Evolutionary conservation across 2,113 vertebrate genomes (phyloP).

Genomic region (Amia ocellicauda): DNA sequence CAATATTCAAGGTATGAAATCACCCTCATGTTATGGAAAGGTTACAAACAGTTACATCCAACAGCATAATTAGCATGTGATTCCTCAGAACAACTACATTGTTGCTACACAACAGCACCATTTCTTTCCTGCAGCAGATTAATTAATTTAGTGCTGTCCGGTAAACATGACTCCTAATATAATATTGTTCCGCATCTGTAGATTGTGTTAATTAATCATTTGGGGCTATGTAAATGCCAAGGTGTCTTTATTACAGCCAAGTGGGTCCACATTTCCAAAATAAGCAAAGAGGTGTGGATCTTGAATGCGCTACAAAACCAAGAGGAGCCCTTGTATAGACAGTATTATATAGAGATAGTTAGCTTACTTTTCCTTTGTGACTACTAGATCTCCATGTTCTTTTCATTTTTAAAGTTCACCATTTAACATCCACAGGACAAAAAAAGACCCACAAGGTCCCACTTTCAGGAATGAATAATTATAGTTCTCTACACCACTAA

Average conservation of each 20-base stretch:
- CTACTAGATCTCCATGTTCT: too few relatives aligned
- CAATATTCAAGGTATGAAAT: background rate
- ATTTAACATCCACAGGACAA: too few relatives aligned
- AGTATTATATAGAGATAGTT: too few relatives aligned
- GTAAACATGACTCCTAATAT: constrained; percentile 23
- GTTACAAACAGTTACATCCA: background rate
- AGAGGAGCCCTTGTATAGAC: too few relatives aligned
- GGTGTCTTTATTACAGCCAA: constrained; percentile 28
- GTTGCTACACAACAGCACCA: constrained; percentile 8
- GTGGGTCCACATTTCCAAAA: constrained; percentile 26
- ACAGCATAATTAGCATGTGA: background rate
- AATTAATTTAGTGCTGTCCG: constrained; percentile 19
- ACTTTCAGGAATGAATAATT: too few relatives aligned
- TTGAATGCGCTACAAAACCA: background rate
- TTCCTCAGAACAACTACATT: background rate
- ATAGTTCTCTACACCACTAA: too few relatives aligned
- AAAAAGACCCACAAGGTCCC: too few relatives aligned
- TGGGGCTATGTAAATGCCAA: constrained; percentile 32
- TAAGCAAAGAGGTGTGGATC: constrained; percentile 10
- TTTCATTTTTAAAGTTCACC: too few relatives aligned
- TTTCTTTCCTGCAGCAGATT: constrained; percentile 22
- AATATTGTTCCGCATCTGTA: constrained; percentile 27
- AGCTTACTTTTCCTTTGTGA: too few relatives aligned
- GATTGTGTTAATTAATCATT: constrained; percentile 41
- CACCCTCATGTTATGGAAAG: background rate